Conservation (phyloP, 37 sponge, comb jelly and placozoan genomes). For the Haliclona indistincta region DNA sequence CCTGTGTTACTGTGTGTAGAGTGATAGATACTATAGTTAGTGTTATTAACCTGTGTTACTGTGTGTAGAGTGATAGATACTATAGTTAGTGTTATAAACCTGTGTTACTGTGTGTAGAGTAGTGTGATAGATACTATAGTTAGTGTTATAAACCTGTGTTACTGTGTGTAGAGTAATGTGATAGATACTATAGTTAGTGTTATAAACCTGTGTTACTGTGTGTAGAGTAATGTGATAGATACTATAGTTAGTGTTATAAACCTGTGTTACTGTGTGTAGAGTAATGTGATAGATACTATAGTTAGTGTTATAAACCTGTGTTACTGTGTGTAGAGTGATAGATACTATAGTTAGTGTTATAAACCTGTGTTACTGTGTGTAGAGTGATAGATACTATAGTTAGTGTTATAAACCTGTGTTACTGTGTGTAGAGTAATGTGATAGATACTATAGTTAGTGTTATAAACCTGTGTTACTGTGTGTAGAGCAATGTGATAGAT, state of each 20-base stretch:
- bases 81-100: neutral
- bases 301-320: constrained; percentile 44
- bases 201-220: too few species aligned
- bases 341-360: neutral
- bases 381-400: constrained; percentile 55
- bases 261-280: too few species aligned
- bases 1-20: constrained; percentile 86
- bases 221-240: too few species aligned
- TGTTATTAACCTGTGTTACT: constrained; percentile 68
- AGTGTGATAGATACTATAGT: constrained; percentile 25
- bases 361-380: constrained; percentile 86
- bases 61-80: constrained; percentile 79
- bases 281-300: constrained; percentile 32
- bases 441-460: constrained; percentile 9
- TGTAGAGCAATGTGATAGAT: too few species aligned
- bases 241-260: neutral
- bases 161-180: too few species aligned
- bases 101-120: too few species aligned
- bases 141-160: neutral
- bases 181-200: constrained; percentile 9
- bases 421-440: too few species aligned
- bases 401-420: neutral
- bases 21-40: constrained; percentile 46
- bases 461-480: too few species aligned
- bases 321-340: constrained; percentile 87